Conservation (phyloP, 1,140 invertebrate genomes). For the Wasmannia auropunctata region DNA sequence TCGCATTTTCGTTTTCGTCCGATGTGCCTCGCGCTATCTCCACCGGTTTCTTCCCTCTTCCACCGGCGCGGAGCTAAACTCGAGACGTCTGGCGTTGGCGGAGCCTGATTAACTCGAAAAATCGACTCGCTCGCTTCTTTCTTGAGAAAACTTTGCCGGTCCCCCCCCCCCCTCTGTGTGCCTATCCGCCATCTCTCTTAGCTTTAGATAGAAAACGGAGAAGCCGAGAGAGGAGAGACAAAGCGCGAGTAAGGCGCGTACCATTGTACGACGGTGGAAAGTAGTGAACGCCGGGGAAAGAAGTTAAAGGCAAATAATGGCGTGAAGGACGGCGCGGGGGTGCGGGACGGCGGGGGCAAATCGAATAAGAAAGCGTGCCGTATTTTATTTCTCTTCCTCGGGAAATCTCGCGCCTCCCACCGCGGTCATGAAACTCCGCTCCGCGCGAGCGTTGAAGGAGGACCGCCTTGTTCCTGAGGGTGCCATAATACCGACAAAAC, state of each 20-base stretch:
- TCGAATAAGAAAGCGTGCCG: constrained; percentile 62
- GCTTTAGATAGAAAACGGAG: background rate
- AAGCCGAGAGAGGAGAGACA: constrained; percentile 51
- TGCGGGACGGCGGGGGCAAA: constrained; percentile 33
- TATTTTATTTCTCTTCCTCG: constrained; percentile 65
- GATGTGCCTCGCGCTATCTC: constrained; percentile 41
- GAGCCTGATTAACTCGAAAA: constrained; percentile 79
- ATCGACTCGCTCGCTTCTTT: constrained; percentile 60
- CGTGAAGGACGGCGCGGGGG: constrained; percentile 19
- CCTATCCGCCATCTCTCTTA: background rate
- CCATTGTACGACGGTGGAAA: constrained; percentile 60
- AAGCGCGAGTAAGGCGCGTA: constrained; percentile 36
- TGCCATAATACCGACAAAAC: constrained; percentile 55
- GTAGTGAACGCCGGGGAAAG: constrained; percentile 37
- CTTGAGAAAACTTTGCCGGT: constrained; percentile 6
- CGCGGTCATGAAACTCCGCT: constrained; percentile 53
- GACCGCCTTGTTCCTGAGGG: constrained; percentile 52
- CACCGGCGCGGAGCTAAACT: constrained; percentile 68
- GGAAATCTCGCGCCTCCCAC: constrained; percentile 47
- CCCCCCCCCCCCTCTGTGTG: background rate
- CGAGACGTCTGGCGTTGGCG: constrained; percentile 79
- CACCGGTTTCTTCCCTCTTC: constrained; percentile 50
- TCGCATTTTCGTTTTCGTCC: constrained; percentile 39
- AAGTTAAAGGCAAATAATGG: constrained; percentile 70
- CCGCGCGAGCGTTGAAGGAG: constrained; percentile 27